phyloP scores from a whole-genome alignment of 2,888 invertebrate species.

The Epinotia brunnichana region DNA sequence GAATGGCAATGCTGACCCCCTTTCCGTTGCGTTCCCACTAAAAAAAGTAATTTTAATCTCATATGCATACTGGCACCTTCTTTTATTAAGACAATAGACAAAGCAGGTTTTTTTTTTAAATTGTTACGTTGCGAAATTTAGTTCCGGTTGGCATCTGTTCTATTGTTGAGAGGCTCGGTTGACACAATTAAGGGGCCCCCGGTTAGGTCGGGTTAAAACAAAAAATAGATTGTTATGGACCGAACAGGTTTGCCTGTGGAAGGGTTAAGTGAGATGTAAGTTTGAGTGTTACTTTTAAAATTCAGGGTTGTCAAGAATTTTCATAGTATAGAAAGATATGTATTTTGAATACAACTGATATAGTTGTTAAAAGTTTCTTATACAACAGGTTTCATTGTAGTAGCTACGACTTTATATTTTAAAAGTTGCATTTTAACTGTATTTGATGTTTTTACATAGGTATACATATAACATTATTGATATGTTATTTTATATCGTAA shows the following conservation, averaged over 20 bases:
- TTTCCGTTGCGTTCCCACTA: conserved; percentile 64
- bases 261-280: conserved; percentile 79
- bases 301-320: conserved; percentile 60
- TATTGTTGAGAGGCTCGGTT: conserved; percentile 60
- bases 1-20: conserved; percentile 70
- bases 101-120: conserved; percentile 45
- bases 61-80: conserved; percentile 74
- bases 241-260: conserved; percentile 80
- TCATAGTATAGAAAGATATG: neutral
- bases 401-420: no score
- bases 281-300: conserved; percentile 65
- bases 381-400: no score
- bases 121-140: conserved; percentile 51
- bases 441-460: no score
- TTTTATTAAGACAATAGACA: conserved; percentile 74
- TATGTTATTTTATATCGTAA: no score
- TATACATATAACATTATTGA: no score
- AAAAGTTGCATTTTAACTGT: no score
- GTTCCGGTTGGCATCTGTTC: conserved; percentile 70
- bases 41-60: conserved; percentile 76
- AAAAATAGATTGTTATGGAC: conserved; percentile 75
- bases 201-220: conserved; percentile 71
- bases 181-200: conserved; percentile 77
- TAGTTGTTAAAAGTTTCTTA: no score
- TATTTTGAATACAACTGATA: neutral